These are phyloP conservation scores for Geopemphigus sp. DNA, from an alignment of 1,140 invertebrate genomes.

Conservation along the genomic window DNA sequence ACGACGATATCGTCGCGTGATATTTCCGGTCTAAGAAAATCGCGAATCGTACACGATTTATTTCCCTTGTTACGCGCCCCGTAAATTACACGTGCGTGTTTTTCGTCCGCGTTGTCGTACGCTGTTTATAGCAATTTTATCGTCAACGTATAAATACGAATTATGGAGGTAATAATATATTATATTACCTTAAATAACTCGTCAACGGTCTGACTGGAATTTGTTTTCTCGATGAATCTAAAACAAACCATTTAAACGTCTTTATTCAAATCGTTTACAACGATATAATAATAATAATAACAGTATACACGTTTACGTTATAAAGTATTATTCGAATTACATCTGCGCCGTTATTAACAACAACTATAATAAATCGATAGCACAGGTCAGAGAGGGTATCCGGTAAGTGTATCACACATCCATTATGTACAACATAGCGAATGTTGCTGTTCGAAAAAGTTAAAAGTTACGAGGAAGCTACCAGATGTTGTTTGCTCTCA, in stretches of 20 bases:
- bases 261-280: not conserved
- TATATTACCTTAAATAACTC: conserved; percentile 5
- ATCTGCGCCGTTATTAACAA: not conserved
- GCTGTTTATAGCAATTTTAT: too few relatives aligned
- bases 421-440: conserved; percentile 21
- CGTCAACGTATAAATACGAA: too few relatives aligned
- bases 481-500: conserved; percentile 40
- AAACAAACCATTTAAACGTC: not conserved
- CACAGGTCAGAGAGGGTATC: not conserved
- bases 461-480: conserved; percentile 43
- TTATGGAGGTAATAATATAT: not conserved
- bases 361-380: not conserved
- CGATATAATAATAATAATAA: too few relatives aligned
- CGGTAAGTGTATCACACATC: not conserved
- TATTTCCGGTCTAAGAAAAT: too few relatives aligned
- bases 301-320: too few relatives aligned
- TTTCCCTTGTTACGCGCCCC: too few relatives aligned
- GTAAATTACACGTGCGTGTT: too few relatives aligned
- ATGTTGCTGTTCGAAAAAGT: conserved; percentile 15
- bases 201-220: not conserved
- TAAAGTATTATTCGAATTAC: not conserved
- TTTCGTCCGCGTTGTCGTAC: too few relatives aligned
- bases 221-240: not conserved
- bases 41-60: too few relatives aligned
- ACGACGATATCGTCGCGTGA: too few relatives aligned